Evolutionary conservation across 37 sponge, comb jelly and placozoan genomes (phyloP).

Genomic region (Dysidea cf. avara): DNA sequence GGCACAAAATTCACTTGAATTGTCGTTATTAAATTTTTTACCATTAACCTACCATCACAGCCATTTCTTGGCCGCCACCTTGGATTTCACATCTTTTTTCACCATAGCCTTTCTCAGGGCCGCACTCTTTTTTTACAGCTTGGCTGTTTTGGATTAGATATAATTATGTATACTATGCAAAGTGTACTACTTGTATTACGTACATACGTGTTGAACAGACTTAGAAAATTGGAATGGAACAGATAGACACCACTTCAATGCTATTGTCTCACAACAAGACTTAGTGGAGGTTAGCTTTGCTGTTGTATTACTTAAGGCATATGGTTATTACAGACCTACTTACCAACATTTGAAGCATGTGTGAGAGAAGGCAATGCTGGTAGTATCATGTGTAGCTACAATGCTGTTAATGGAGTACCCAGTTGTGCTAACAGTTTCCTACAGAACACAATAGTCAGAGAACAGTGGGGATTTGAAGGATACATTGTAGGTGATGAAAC

Average conservation of each 20-base stretch:
- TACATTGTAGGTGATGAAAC: too few relatives aligned
- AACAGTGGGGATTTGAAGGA: not conserved
- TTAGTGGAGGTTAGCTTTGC: not conserved
- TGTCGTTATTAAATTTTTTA: too few relatives aligned
- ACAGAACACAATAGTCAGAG: slow-evolving; percentile 55
- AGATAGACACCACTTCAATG: slow-evolving; percentile 48
- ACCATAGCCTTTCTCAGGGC: too few relatives aligned
- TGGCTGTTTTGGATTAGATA: too few relatives aligned
- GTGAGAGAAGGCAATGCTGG: slow-evolving; percentile 33
- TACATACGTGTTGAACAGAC: slow-evolving; percentile 31
- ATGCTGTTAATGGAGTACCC: slow-evolving; percentile 79
- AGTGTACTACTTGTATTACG: not conserved
- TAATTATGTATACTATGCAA: not conserved
- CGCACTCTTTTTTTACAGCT: too few relatives aligned
- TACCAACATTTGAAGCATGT: slow-evolving; percentile 62
- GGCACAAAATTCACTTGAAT: too few relatives aligned
- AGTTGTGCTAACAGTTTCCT: slow-evolving; percentile 73
- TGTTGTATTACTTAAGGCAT: too few relatives aligned
- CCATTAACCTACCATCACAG: too few relatives aligned
- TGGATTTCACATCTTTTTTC: not conserved
- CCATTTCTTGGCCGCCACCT: too few relatives aligned
- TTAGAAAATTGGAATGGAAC: slow-evolving; percentile 69
- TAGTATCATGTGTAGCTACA: slow-evolving; percentile 86
- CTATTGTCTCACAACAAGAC: too few relatives aligned
- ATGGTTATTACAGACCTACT: slow-evolving; percentile 46